Percentiles rank a stretch among this genome's conserved stretches.
phyloP scores from a whole-genome alignment of 30 jellyfish, hydroid and myxozoan species.

The Aurelia coerulea region DNA sequence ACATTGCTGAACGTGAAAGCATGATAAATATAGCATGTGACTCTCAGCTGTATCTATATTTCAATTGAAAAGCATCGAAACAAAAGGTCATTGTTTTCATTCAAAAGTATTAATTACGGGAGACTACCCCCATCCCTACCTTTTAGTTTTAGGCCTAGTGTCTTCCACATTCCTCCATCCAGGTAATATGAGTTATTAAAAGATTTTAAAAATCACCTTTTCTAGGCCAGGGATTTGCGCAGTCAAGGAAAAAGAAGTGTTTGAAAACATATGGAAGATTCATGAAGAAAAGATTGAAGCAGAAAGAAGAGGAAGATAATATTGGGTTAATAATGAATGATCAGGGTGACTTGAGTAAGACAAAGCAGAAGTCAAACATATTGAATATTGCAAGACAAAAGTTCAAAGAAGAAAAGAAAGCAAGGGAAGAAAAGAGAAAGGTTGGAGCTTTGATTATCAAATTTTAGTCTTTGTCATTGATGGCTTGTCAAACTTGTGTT shows the following conservation, averaged over 20 bases:
- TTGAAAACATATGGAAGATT: slow-evolving; percentile 42
- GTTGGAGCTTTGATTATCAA: neutral
- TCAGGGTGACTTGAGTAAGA: neutral
- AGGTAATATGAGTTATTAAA: too few species aligned
- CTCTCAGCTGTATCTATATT: too few species aligned
- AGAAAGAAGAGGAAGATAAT: neutral
- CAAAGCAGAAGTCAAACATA: slow-evolving; percentile 10
- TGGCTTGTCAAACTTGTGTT: too few species aligned
- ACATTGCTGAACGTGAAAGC: too few species aligned
- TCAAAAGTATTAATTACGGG: too few species aligned
- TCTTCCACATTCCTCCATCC: too few species aligned
- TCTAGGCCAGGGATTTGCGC: slow-evolving; percentile 86
- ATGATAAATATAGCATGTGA: too few species aligned
- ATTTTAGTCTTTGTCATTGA: too few species aligned
- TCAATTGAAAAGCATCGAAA: too few species aligned
- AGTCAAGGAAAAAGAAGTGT: slow-evolving; percentile 55
- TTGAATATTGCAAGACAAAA: slow-evolving; percentile 24
- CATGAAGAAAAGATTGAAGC: slow-evolving; percentile 12
- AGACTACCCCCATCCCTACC: too few species aligned
- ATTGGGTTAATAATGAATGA: neutral
- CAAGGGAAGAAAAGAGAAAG: slow-evolving; percentile 14
- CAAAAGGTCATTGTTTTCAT: too few species aligned
- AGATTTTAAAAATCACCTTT: neutral
- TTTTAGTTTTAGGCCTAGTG: too few species aligned
- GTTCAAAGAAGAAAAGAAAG: slow-evolving; percentile 34